A percentile compares a stretch with the other conserved stretches of the same genome.
phyloP scores from a whole-genome alignment of 2,113 vertebrate genomes.

The Coreoperca whiteheadi region DNA sequence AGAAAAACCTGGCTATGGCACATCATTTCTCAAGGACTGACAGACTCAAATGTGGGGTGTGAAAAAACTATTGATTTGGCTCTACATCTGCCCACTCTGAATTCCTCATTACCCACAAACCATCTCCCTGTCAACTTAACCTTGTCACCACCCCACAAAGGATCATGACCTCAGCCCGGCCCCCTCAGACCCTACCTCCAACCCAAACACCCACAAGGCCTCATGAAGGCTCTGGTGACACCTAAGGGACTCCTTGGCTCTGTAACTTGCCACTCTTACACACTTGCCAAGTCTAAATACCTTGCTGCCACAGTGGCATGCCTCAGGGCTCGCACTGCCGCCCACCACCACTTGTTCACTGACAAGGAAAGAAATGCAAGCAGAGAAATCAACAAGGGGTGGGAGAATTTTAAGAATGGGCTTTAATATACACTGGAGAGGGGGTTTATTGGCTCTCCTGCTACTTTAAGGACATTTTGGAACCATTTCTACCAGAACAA shows the following conservation, averaged over 20 bases:
- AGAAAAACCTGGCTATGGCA: background rate
- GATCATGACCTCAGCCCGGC: constrained; percentile 58
- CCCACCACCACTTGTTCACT: constrained; percentile 9
- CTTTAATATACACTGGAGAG: constrained; percentile 31
- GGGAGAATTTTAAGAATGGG: constrained; percentile 38
- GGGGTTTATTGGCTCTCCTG: constrained; percentile 50
- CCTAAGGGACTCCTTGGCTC: constrained; percentile 60
- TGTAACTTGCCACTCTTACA: constrained; percentile 51
- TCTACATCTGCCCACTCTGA: constrained; percentile 44
- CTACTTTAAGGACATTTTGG: constrained; percentile 51
- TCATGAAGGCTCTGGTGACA: constrained; percentile 53
- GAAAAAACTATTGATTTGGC: constrained; percentile 43
- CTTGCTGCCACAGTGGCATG: constrained; percentile 18
- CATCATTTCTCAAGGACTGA: constrained; percentile 39
- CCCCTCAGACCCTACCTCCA: constrained; percentile 42
- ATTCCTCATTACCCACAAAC: constrained; percentile 55
- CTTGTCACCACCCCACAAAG: constrained; percentile 65
- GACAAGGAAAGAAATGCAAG: constrained; percentile 34
- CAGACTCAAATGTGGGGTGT: constrained; percentile 13
- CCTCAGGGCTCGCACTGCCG: constrained; percentile 26
- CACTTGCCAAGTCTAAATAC: constrained; percentile 53
- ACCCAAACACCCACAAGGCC: constrained; percentile 62
- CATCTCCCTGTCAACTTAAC: constrained; percentile 68
- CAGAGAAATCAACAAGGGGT: constrained; percentile 45
- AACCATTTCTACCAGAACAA: constrained; percentile 46